Evolutionary conservation across 2,888 invertebrate species (phyloP).

Genomic region (Melieria omissa): DNA sequence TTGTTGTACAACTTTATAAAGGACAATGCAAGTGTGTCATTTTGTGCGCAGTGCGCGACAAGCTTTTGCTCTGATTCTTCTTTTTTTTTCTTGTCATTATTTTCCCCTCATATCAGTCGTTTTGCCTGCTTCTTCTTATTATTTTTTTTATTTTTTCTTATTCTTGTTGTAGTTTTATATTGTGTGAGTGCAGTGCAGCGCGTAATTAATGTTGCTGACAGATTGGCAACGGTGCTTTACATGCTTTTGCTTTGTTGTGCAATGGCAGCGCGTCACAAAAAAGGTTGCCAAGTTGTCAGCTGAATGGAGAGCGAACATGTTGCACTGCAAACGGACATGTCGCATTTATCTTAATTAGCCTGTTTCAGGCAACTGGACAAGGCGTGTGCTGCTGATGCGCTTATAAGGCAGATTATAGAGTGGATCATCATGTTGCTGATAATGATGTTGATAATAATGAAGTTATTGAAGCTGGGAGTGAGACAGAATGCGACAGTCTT

Average conservation of each 20-base stretch:
- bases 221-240: constrained; percentile 28
- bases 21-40: too few relatives aligned
- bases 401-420: too few relatives aligned
- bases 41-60: too few relatives aligned
- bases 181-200: constrained; percentile 14
- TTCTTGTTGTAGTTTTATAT: constrained; percentile 8
- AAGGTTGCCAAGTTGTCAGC: constrained; percentile 9
- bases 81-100: too few relatives aligned
- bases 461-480: too few relatives aligned
- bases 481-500: too few relatives aligned
- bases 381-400: constrained; percentile 2
- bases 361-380: constrained; percentile 2
- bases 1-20: too few relatives aligned
- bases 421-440: too few relatives aligned
- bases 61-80: not conserved
- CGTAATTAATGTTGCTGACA: constrained; percentile 38
- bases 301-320: constrained; percentile 19
- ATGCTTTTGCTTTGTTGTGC: not conserved
- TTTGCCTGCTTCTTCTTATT: not conserved
- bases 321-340: constrained; percentile 23
- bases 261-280: too few relatives aligned
- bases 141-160: not conserved
- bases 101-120: not conserved
- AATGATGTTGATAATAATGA: too few relatives aligned
- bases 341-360: constrained; percentile 35